Percentiles rank a stretch among this genome's conserved stretches.
Conservation (phyloP, 2,888 invertebrate genomes). For the Junonia oenone region DNA sequence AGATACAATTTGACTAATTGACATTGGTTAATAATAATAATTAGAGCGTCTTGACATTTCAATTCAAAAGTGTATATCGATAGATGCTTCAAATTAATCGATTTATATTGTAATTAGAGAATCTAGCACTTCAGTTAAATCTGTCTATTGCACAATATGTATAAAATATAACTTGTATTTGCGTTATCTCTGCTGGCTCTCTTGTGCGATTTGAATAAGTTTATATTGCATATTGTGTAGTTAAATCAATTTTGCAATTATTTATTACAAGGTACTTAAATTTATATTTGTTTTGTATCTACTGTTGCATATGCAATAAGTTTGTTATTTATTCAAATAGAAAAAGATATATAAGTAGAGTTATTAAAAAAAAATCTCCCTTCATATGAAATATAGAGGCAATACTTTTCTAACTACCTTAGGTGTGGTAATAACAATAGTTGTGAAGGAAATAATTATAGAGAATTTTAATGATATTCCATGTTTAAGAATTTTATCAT, state of each 20-base stretch:
- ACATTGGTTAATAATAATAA: conserved; percentile 31
- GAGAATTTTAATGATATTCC: conserved; percentile 24
- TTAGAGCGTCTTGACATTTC: conserved; percentile 52
- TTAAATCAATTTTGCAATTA: conserved; percentile 28
- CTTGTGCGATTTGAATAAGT: conserved; percentile 46
- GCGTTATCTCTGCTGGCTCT: conserved; percentile 60
- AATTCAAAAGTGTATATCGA: conserved; percentile 53
- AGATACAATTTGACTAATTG: conserved; percentile 31
- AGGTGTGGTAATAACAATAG: conserved; percentile 70
- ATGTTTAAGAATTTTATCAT: conserved; percentile 22
- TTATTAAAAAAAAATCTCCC: conserved; percentile 60
- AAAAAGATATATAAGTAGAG: conserved; percentile 45
- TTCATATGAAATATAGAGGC: conserved; percentile 69
- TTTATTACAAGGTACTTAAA: conserved; percentile 66
- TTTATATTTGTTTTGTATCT: conserved; percentile 39
- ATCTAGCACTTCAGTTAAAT: conserved; percentile 66
- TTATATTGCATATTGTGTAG: conserved; percentile 42
- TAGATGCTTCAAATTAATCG: conserved; percentile 72
- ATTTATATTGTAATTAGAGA: conserved; percentile 66
- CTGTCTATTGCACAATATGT: conserved; percentile 60
- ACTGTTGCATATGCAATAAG: conserved; percentile 50
- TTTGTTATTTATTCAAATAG: conserved; percentile 53
- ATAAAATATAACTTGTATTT: conserved; percentile 39
- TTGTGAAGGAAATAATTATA: conserved; percentile 68
- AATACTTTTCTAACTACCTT: conserved; percentile 76